Conservation (phyloP, 2,797 vertebrate genomes). For the Phoeniculus purpureus region DNA sequence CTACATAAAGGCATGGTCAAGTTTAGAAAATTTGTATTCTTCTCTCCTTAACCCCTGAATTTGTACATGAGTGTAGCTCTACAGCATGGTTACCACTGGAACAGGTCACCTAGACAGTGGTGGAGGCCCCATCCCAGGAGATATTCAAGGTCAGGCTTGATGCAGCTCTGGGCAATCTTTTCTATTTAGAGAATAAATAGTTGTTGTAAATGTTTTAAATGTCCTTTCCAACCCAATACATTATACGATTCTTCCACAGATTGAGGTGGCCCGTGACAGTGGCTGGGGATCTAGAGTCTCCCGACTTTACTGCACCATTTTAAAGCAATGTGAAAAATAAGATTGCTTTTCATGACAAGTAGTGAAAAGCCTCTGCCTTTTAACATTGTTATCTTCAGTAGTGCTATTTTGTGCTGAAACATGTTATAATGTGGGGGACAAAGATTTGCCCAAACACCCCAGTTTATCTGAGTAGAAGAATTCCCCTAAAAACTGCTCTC, state of each 20-base stretch:
- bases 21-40: neutral
- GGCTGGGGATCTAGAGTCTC: rapidly evolving
- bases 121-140: no score
- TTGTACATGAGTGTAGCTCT: neutral
- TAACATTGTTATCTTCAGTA: neutral
- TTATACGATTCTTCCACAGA: no score
- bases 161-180: no score
- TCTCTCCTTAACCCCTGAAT: neutral
- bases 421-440: neutral
- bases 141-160: no score
- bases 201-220: no score
- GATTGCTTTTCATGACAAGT: neutral
- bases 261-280: rapidly evolving
- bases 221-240: no score
- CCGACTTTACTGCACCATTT: neutral
- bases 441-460: neutral
- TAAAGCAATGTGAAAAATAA: neutral
- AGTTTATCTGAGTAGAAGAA: neutral
- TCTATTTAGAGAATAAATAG: no score
- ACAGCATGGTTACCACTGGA: neutral
- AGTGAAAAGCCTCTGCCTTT: neutral
- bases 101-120: no score
- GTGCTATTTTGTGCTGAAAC: neutral
- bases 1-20: neutral
- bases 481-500: neutral